Evolutionary conservation across 2,888 invertebrate genomes (phyloP), one percentile per base, ranked within the genome.

Genomic region (Scaptomyza polygonia): DNA sequence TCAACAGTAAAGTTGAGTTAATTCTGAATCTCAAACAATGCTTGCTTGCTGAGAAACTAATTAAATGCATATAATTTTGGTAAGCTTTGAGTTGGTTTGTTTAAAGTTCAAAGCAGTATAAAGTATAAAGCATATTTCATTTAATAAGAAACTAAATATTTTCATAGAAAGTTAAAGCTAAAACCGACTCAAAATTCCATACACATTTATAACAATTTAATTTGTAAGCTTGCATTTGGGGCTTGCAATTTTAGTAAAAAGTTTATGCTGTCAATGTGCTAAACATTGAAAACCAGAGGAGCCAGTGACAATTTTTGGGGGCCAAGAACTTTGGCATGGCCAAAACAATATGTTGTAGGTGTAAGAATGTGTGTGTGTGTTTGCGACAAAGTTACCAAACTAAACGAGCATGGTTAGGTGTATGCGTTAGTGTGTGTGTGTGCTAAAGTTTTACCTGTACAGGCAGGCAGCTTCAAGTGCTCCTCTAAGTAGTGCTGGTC

Each of bases 331-430:
- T 82, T 69, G 51, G 43, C 68, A 53, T 69, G 39, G 53, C 70
- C 86, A 63, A 77, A 88, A 88, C 82, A 88, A 88, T 82, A 79
- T 88, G 82, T 86, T 81, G 75, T 54, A 66, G 52, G 47, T 49
- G 48, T 44, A 30, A 42, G 39, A 16, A 21, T 57, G 40, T 18
- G 40, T 32, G 34, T 36, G 27, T 29, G 55, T 52, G 32, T 30
- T 12, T 11, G 29, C 18, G 34, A 21, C 45, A 70, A 86, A 77
- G 67, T 80, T 80, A 63, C 52, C 43, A 61, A 67, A 49, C 76
- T 59, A 59, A 55, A 62, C 51, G 76, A 77, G 62, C 52, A 45
- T 40, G 36, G 39, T 39, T 32, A n/a, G 27, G 9, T 29, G 32
- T 42, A 34, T 44, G 39, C 18, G 40, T 61, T 36, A 54, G 36